phyloP scores from a whole-genome alignment of 2,888 invertebrate genomes.

The Dasypogon diadema region DNA sequence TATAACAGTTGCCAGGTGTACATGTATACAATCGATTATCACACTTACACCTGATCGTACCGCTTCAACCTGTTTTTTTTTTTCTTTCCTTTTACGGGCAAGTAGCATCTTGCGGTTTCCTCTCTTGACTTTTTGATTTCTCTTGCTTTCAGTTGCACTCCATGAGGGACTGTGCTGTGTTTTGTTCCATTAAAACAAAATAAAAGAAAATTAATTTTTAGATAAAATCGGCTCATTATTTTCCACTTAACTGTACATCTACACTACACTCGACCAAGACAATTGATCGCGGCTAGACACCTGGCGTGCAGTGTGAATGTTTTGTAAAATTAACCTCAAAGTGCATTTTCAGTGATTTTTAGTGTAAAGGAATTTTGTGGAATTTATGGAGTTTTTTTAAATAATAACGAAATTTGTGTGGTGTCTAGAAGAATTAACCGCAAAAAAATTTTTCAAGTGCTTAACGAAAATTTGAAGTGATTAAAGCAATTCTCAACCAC shows the following conservation, averaged over 20 bases:
- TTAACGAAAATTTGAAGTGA: background rate
- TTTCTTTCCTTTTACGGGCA: constrained; percentile 2
- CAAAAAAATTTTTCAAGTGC: background rate
- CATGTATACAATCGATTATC: background rate
- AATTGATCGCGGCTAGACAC: too few relatives aligned
- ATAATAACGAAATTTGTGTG: too few relatives aligned
- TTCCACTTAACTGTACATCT: constrained; percentile 21
- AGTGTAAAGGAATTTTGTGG: too few relatives aligned
- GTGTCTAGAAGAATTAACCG: background rate
- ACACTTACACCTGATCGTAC: constrained; percentile 17
- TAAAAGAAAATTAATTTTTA: background rate
- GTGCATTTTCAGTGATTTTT: too few relatives aligned
- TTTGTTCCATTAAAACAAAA: too few relatives aligned
- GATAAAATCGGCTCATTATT: background rate
- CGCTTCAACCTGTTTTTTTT: background rate
- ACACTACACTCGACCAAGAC: too few relatives aligned
- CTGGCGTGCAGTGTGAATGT: too few relatives aligned
- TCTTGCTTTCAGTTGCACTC: too few relatives aligned
- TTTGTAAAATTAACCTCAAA: too few relatives aligned
- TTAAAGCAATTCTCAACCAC: background rate
- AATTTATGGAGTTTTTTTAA: too few relatives aligned
- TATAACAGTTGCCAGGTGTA: constrained; percentile 5
- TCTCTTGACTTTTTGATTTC: constrained; percentile 6
- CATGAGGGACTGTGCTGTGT: too few relatives aligned
- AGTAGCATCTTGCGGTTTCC: background rate